These are phyloP conservation scores for Microtus pennsylvanicus DNA, from an alignment of 2,113 vertebrate species.

Conservation along the genomic window DNA sequence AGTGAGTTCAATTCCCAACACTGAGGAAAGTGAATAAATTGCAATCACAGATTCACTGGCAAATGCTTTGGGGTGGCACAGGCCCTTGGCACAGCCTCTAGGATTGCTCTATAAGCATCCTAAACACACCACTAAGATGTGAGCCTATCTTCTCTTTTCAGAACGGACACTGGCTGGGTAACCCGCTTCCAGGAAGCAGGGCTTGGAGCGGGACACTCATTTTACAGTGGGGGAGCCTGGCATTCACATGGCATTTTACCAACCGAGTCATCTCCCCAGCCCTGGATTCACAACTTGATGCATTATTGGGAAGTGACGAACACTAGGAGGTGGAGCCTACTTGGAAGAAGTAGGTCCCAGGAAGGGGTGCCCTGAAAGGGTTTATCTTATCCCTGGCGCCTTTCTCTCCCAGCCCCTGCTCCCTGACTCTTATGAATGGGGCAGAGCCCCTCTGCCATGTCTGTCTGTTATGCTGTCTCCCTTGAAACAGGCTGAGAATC, in stretches of 20 bases:
- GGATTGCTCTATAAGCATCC: not conserved
- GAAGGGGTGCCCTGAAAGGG: not conserved
- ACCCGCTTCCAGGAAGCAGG: not conserved
- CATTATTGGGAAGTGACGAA: not conserved
- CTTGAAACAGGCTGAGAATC: not conserved
- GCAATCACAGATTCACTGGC: not conserved
- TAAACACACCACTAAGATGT: not conserved
- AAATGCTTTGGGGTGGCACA: not conserved
- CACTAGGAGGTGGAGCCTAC: no score
- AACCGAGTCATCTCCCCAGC: not conserved
- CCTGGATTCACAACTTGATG: not conserved
- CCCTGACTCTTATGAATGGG: not conserved
- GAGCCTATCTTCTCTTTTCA: not conserved
- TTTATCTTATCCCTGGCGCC: not conserved
- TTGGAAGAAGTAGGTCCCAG: not conserved
- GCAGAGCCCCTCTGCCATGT: not conserved
- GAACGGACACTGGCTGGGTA: not conserved
- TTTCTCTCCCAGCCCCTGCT: not conserved
- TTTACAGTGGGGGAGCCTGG: no score
- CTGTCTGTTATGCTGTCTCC: not conserved
- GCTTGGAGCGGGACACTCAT: rapidly evolving
- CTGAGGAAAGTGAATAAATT: not conserved
- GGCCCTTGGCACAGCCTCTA: not conserved
- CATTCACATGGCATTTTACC: not conserved
- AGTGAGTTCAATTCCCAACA: not conserved